Conservation (phyloP, 2,113 vertebrate genomes). For the Malurus elegans region DNA sequence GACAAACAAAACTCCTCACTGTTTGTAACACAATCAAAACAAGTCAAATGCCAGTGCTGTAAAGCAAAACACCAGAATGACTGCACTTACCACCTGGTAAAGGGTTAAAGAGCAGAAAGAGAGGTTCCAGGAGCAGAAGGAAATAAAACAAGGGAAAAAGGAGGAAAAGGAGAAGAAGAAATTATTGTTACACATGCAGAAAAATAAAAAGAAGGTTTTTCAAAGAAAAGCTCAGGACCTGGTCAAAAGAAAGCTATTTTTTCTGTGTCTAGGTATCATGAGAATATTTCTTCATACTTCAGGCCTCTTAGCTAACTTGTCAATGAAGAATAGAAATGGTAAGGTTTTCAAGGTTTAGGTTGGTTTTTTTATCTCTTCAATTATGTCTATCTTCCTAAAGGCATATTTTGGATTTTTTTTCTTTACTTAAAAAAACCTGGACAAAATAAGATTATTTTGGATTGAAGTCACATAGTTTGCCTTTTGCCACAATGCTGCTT, state of each 20-base stretch:
- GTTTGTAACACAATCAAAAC: not conserved
- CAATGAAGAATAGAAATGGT: not conserved
- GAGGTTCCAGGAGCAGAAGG: conserved; percentile 72
- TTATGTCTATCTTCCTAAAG: not conserved
- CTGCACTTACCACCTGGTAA: conserved; percentile 82
- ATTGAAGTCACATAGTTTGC: not conserved
- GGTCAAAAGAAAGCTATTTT: not conserved
- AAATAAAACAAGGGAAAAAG: conserved; percentile 65
- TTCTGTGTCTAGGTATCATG: not conserved
- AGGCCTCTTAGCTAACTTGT: not conserved
- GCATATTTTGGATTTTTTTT: not conserved
- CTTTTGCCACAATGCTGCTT: not conserved
- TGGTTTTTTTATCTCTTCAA: not conserved
- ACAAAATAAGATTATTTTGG: not conserved
- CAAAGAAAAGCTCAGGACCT: conserved; percentile 6
- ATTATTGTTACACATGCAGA: conserved; percentile 47
- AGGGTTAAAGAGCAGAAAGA: conserved; percentile 72
- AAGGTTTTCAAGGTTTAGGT: not conserved
- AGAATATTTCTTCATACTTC: not conserved
- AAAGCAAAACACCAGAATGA: conserved; percentile 42
- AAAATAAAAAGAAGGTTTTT: conserved; percentile 51
- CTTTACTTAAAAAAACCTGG: not conserved
- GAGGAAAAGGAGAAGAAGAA: conserved; percentile 62
- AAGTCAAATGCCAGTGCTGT: conserved; percentile 10
- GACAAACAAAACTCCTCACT: not conserved